Evolutionary conservation across 30 jellyfish, hydroid and myxozoan species (phyloP).

Genomic region (Aurelia sp.): DNA sequence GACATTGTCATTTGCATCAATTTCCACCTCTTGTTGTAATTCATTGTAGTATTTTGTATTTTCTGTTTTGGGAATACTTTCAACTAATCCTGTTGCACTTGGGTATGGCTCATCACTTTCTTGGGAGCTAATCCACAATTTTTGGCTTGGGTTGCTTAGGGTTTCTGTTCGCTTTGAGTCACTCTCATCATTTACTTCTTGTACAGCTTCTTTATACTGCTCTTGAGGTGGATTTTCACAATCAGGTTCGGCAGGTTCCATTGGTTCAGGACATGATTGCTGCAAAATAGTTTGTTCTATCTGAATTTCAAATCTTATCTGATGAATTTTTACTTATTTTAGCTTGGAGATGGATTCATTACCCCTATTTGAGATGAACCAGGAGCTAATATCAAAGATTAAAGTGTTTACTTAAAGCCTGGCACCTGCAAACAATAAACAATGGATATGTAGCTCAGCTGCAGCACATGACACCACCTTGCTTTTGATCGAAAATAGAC

Average conservation of each 20-base stretch:
- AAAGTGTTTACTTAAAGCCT: too few relatives aligned
- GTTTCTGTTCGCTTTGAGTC: conserved; percentile 9
- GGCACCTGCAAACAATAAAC: too few relatives aligned
- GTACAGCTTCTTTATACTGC: neutral
- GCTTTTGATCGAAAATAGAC: too few relatives aligned
- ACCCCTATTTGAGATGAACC: neutral
- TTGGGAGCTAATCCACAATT: conserved; percentile 20
- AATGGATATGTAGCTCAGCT: too few relatives aligned
- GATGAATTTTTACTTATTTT: neutral
- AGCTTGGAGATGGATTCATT: neutral
- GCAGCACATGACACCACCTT: too few relatives aligned
- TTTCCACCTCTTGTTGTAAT: too few relatives aligned
- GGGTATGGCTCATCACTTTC: neutral
- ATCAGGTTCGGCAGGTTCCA: neutral
- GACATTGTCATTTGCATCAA: too few relatives aligned
- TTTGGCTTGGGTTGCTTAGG: conserved; percentile 4
- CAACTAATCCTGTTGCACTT: too few relatives aligned
- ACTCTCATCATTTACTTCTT: neutral
- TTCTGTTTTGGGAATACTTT: too few relatives aligned
- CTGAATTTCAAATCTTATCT: neutral
- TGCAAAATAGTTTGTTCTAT: neutral
- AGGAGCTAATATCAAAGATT: neutral
- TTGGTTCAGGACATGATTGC: conserved; percentile 1
- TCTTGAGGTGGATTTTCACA: neutral
- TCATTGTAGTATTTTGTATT: too few relatives aligned